A percentile compares a stretch with the other conserved stretches of the same genome.
Conservation (phyloP, 2,888 invertebrate species). For the Eupelmus urozonus region DNA sequence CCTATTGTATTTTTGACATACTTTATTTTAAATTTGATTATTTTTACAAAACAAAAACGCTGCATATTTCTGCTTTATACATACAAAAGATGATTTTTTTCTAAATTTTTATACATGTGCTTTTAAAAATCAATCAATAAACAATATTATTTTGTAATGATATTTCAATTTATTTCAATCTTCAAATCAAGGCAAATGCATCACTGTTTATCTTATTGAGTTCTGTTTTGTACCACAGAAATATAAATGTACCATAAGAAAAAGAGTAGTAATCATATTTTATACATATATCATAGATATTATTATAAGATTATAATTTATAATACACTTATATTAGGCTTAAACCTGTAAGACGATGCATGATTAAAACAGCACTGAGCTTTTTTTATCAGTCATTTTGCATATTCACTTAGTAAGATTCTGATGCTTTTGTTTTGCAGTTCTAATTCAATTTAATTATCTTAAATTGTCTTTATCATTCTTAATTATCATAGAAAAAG, state of each 20-base stretch:
- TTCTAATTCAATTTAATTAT: conserved; percentile 42
- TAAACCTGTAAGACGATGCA: conserved; percentile 74
- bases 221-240: conserved; percentile 69
- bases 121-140: conserved; percentile 53
- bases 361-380: conserved; percentile 75
- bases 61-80: no score
- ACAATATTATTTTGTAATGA: conserved; percentile 54
- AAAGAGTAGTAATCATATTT: conserved; percentile 73
- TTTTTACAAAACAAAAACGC: no score
- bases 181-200: conserved; percentile 69
- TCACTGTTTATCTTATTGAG: conserved; percentile 68
- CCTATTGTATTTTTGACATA: conserved; percentile 22
- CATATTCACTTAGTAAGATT: conserved; percentile 63
- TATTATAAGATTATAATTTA: conserved; percentile 76
- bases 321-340: conserved; percentile 76
- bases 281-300: conserved; percentile 70
- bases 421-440: conserved; percentile 55
- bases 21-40: conserved; percentile 17
- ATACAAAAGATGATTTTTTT: no score
- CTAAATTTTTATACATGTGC: no score
- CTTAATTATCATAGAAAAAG: conserved; percentile 47
- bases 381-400: conserved; percentile 68
- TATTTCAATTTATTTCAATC: conserved; percentile 74
- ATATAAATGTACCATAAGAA: conserved; percentile 77
- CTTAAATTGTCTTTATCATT: conserved; percentile 50